Conservation (phyloP, 2,113 vertebrate genomes). For the Acrocephalus arundinaceus region DNA sequence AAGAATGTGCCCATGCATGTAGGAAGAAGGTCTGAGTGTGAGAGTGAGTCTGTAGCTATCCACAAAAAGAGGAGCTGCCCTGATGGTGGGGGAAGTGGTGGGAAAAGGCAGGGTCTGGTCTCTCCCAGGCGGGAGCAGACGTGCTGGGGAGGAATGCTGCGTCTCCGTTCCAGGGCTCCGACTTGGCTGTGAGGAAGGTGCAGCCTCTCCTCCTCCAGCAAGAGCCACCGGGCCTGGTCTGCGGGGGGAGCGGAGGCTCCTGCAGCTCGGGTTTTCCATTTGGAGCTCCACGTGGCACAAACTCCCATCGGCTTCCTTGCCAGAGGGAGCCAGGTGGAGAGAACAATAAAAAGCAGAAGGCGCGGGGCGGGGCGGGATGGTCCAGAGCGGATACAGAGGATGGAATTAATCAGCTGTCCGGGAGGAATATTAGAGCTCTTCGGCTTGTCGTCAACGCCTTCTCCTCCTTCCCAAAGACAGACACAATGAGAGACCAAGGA, state of each 20-base stretch:
- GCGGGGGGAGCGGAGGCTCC: background rate
- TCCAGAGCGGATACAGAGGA: conserved; percentile 58
- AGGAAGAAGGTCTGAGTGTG: background rate
- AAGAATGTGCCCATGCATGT: rapidly evolving
- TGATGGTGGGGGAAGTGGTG: background rate
- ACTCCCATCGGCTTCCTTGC: conserved; percentile 38
- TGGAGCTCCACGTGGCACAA: conserved; percentile 28
- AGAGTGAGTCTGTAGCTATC: background rate
- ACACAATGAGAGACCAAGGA: conserved; percentile 65
- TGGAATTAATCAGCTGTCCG: conserved; percentile 67
- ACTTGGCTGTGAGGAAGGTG: conserved; percentile 49
- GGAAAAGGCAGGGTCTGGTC: conserved; percentile 5
- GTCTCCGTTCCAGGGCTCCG: background rate
- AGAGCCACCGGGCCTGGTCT: conserved; percentile 11
- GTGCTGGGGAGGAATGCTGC: conserved; percentile 41
- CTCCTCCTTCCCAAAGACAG: conserved; percentile 66
- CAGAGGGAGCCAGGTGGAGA: conserved; percentile 62
- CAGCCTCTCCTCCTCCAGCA: conserved; percentile 47
- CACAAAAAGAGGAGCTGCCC: background rate
- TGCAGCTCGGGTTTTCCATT: conserved; percentile 24
- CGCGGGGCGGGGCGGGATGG: conserved; percentile 22
- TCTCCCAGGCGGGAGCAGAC: conserved; percentile 46
- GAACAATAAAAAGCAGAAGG: conserved; percentile 65
- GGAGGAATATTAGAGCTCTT: conserved; percentile 63
- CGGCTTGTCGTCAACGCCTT: conserved; percentile 64